Percentiles rank a stretch among this genome's conserved stretches.
Evolutionary conservation across 1,140 invertebrate species (phyloP).

Genomic region (Coptotermes formosanus): DNA sequence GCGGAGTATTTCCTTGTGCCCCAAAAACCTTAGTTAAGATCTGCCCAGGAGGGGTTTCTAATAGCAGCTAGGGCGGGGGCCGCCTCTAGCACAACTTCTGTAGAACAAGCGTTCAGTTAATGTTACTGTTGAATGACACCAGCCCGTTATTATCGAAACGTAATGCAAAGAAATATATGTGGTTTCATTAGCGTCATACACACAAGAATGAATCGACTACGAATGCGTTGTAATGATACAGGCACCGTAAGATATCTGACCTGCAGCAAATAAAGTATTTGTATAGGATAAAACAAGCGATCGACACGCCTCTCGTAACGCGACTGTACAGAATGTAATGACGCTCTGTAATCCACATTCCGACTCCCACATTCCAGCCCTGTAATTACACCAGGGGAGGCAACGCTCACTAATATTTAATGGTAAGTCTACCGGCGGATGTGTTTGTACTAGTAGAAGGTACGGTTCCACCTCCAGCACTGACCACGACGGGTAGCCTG

Average conservation of each 20-base stretch:
- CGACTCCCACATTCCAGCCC: background rate
- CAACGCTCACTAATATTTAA: background rate
- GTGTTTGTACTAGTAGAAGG: background rate
- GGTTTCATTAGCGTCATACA: background rate
- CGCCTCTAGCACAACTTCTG: no score
- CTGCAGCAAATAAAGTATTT: constrained; percentile 16
- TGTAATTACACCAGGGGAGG: background rate
- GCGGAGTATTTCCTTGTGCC: no score
- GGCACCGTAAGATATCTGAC: background rate
- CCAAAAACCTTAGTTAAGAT: no score
- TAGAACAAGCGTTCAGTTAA: no score
- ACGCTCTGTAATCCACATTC: background rate
- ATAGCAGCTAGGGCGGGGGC: no score
- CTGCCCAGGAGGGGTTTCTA: no score
- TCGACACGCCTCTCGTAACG: background rate
- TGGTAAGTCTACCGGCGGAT: background rate
- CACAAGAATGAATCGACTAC: background rate
- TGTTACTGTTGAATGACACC: no score
- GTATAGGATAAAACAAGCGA: constrained; percentile 1
- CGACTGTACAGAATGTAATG: background rate
- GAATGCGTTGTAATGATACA: background rate
- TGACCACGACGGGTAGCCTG: no score
- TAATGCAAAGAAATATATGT: no score
- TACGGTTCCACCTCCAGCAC: background rate
- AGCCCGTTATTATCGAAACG: no score